A percentile compares a stretch with the other conserved stretches of the same genome.
Conservation (phyloP, 2,888 invertebrate genomes). For the Chrysodeixis includens region DNA sequence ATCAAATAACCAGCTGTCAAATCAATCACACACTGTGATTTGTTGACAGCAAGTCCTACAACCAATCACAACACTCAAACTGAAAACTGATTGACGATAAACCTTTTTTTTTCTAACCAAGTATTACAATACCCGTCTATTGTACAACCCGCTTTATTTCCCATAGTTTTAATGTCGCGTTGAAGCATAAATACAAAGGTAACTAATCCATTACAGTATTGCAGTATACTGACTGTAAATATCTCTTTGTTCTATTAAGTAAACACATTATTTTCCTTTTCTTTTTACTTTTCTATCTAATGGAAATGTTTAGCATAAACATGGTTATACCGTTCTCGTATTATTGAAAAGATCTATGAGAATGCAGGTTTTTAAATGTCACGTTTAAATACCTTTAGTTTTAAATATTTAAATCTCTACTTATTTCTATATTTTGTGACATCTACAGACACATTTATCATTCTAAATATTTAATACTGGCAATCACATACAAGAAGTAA, state of each 20-base stretch:
- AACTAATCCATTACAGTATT: background rate
- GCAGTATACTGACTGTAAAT: background rate
- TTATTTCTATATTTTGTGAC: too few relatives aligned
- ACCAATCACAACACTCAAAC: background rate
- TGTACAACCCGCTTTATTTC: conserved; percentile 7
- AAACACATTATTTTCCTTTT: background rate
- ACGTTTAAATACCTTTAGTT: background rate
- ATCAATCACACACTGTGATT: too few relatives aligned
- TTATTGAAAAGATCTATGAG: background rate
- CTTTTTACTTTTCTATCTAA: background rate
- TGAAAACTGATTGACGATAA: too few relatives aligned
- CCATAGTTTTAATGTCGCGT: conserved; percentile 9
- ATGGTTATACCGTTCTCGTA: background rate
- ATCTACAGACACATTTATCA: too few relatives aligned
- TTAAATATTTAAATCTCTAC: too few relatives aligned
- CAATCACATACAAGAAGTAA: too few relatives aligned
- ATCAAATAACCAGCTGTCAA: too few relatives aligned
- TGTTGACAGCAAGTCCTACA: too few relatives aligned
- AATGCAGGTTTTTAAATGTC: background rate
- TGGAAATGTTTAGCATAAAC: background rate
- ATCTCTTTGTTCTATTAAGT: conserved; percentile 1
- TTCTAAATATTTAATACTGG: too few relatives aligned
- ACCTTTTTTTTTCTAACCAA: too few relatives aligned
- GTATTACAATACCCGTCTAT: background rate
- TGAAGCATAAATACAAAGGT: conserved; percentile 10